These are phyloP conservation scores for Drosophila kepulauana DNA, from an alignment of 1,140 invertebrate species.

Conservation along the genomic window DNA sequence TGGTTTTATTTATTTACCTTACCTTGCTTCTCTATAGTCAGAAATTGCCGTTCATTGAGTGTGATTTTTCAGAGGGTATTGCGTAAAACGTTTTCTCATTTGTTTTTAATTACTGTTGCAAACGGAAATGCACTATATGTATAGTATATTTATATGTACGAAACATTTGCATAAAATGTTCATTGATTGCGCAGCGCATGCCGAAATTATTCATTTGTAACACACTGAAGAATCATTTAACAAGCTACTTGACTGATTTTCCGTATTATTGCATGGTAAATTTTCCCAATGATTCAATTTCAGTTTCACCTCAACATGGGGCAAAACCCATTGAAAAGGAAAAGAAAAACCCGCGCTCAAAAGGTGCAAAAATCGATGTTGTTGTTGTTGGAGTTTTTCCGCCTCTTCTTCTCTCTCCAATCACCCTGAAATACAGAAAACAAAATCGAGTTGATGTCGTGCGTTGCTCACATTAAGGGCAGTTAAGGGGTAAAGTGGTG, in stretches of 20 bases:
- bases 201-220: conserved; percentile 34
- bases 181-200: conserved; percentile 14
- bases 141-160: background rate
- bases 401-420: background rate
- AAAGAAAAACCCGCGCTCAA: conserved; percentile 28
- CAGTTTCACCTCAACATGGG: conserved; percentile 29
- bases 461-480: conserved; percentile 46
- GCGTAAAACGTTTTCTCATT: conserved; percentile 50
- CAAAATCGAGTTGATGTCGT: conserved; percentile 33
- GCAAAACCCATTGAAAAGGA: conserved; percentile 47
- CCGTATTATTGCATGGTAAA: conserved; percentile 48
- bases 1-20: background rate
- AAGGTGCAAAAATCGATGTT: conserved; percentile 67
- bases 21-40: background rate
- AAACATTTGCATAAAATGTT: conserved; percentile 25
- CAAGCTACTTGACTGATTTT: conserved; percentile 42
- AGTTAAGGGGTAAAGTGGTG: conserved; percentile 9
- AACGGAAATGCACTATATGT: background rate
- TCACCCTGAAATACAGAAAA: background rate
- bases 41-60: background rate
- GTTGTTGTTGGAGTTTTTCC: conserved; percentile 38
- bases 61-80: conserved; percentile 10
- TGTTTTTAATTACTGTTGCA: conserved; percentile 64
- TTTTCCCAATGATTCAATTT: conserved; percentile 77
- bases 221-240: conserved; percentile 36